Evolutionary conservation across 2,113 vertebrate species (phyloP), one percentile per base, ranked within the genome.

Genomic region (Choloepus hoffmanni): DNA sequence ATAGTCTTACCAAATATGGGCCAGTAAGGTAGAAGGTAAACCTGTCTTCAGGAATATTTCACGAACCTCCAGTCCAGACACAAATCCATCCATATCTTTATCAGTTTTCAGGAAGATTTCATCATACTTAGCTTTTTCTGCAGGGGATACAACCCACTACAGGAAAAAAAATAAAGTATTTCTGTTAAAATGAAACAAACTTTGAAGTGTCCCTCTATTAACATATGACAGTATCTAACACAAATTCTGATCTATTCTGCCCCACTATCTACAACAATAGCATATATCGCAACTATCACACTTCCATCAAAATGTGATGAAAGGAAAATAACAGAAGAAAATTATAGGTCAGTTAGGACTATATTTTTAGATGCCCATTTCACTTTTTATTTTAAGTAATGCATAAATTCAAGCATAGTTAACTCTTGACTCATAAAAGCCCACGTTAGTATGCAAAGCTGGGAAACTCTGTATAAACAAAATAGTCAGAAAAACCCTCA

Each of bases 11-110:
- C 99, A 99, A 98, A 99, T 99, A 89, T 98, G 99, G 72, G 99
- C 99, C 13, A 99, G 98, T 30, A 99, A 99, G 85, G 98, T 96
- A 95, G 99, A 99, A 82, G 99, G 99, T 85, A 99, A 98, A 67
- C 99, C 99, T 0, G 99, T 99, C 97, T 99, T 99, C 79, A 99
- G 97, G 97, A 99, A 99, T 12, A 99, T 99, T 92, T 99, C 99
- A 98, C 98, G 99, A 94, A 99, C 99, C 98, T 99, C 99, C 68
- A 99, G 98, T 83, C 99, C 99, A 87, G 99, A 99, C 84, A 99
- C 99, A 95, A 99, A 99, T n/a, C 99, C 99, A 84, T 99, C 99
- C 99, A 99, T 99, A 98, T 99, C 99, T 53, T 98, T 98, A 92
- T 99, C 99, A 30, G 99, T 99, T 98, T 99, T 99, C 92, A 97